Evolutionary conservation across 2,113 vertebrate species (phyloP), one percentile per base, ranked within the genome.

Genomic region (Motacilla alba): DNA sequence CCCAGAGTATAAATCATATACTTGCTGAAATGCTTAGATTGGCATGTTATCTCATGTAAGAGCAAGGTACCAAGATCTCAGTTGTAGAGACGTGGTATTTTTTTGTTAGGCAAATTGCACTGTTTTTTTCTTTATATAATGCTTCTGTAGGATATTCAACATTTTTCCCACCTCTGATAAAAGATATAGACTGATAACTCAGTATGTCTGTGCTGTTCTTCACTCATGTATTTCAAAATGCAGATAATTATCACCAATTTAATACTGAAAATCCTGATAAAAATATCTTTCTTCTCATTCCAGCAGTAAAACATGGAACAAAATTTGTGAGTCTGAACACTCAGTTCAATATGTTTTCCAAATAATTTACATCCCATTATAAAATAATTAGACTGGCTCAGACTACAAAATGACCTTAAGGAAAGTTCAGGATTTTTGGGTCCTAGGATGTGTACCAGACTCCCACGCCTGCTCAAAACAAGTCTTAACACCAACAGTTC

Each of bases 321-420:
- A 52, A 89, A 72, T n/a, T 41, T 22, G 37, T 27, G 41, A 52
- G 64, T 56, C 80, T 81, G 80, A 89, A 78, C 39, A 39, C 26
- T 60, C 49, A 33, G 70, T 82, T 87, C 87, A 79, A 83, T 89
- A 67, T 2, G 3, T 83, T 89, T 59, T 83, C 72, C 91, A 89
- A 91, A 77, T 82, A 93, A 95, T 96, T 95, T 93, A 92, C 89
- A 94, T 84, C 62, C 69, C 84, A 94, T 91, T 95, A 95, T 22
- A 67, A 78, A 95, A 95, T 96, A 96, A 96, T 87, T 78, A 87
- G 92, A 89, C 74, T 94, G 90, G 95, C 87, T 95, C 89, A 96
- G 78, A 53, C 70, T 76, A 84, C 59, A 60, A 66, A 91, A 93
- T 88, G 44, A 92, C 95, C 86, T 95, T 88, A 86, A 92, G 46